Conservation (phyloP, 2,797 vertebrate species). For the Enteromius mattozi region DNA sequence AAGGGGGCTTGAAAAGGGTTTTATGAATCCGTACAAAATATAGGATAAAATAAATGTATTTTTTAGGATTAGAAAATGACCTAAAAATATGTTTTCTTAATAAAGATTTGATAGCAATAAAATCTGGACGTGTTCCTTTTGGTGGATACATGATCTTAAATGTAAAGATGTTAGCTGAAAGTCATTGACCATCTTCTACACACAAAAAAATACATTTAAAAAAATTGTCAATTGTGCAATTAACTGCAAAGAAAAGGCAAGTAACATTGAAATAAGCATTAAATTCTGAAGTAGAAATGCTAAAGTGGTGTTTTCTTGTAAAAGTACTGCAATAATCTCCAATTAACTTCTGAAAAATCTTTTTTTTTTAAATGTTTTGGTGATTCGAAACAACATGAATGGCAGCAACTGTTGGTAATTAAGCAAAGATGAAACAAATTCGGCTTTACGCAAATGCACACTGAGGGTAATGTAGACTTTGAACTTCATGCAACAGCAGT, state of each 20-base stretch:
- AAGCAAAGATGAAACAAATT: not conserved
- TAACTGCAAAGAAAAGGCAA: not conserved
- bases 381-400: not conserved
- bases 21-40: not conserved
- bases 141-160: not conserved
- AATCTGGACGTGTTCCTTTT: not conserved
- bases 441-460: not conserved
- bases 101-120: not conserved
- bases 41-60: not conserved
- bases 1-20: not conserved
- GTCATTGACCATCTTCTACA: not conserved
- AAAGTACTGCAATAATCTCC: not conserved
- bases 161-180: not conserved
- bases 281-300: not conserved
- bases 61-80: not conserved
- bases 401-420: not conserved
- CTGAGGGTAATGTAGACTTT: not conserved
- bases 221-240: not conserved
- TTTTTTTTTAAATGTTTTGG: not conserved
- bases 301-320: not conserved
- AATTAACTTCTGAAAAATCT: too few species aligned
- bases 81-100: not conserved
- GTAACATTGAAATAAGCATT: not conserved
- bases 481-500: not conserved
- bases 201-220: not conserved